phyloP scores from a whole-genome alignment of 2,888 invertebrate genomes.

The Tipula confusa region DNA sequence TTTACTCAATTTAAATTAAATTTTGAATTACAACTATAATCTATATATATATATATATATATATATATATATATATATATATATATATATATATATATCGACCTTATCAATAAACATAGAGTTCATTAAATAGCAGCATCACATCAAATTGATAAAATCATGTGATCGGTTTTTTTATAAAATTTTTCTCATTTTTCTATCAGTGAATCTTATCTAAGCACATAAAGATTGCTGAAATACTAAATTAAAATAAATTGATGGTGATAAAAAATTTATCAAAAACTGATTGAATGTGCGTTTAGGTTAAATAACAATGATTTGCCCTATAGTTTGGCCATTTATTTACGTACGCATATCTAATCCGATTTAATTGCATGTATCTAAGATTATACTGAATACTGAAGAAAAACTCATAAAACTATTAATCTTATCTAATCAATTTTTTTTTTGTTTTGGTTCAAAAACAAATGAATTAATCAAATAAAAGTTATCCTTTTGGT shows the following conservation, averaged over 20 bases:
- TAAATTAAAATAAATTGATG: background rate
- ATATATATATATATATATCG: background rate
- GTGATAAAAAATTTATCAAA: background rate
- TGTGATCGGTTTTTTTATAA: background rate
- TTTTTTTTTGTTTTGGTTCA: background rate
- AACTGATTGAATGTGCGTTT: slow-evolving; percentile 25
- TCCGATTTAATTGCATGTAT: background rate
- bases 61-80: background rate
- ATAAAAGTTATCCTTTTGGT: background rate
- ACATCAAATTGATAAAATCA: background rate
- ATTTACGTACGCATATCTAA: background rate
- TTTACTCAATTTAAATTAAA: too few relatives aligned
- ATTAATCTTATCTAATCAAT: slow-evolving; percentile 12
- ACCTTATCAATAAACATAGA: background rate
- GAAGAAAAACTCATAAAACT: background rate
- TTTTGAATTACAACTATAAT: too few relatives aligned
- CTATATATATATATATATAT: background rate
- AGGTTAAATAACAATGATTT: background rate
- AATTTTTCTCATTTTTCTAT: background rate
- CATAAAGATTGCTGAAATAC: background rate
- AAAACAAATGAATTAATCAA: slow-evolving; percentile 9
- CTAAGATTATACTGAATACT: background rate
- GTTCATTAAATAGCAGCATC: slow-evolving; percentile 12
- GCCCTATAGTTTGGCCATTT: background rate
- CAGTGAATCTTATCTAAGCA: background rate